phyloP scores from a whole-genome alignment of 2,797 vertebrate genomes.

The Mormyrus proboscirostris region DNA sequence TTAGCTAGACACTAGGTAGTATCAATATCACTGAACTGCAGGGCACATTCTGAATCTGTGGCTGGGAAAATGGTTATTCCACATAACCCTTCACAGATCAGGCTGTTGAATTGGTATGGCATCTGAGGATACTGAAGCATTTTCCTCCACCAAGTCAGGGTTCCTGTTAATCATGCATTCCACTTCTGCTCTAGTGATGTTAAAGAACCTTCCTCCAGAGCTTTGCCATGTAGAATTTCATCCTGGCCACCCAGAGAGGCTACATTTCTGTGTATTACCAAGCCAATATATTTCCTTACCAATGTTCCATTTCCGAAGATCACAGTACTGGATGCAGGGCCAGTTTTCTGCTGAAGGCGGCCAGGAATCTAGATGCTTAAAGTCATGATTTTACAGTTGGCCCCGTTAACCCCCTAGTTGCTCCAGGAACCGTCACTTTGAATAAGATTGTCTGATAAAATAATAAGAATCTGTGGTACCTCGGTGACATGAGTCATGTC shows the following conservation, averaged over 20 bases:
- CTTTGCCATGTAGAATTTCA: background rate
- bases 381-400: background rate
- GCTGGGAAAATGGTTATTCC: background rate
- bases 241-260: background rate
- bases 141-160: background rate
- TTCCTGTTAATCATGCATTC: background rate
- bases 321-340: background rate
- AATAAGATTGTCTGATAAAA: background rate
- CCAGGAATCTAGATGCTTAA: background rate
- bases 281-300: background rate
- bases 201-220: background rate
- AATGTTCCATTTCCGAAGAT: background rate
- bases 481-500: background rate
- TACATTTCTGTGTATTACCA: background rate
- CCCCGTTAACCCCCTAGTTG: background rate
- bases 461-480: background rate
- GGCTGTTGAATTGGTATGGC: background rate
- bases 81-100: background rate
- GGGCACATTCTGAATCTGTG: background rate
- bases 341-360: background rate
- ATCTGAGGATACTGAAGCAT: background rate
- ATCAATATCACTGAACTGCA: background rate
- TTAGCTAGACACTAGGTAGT: background rate
- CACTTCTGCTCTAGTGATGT: background rate
- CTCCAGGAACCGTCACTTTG: background rate